Conservation (phyloP, 2,113 vertebrate genomes). For the Colaptes auratus region DNA sequence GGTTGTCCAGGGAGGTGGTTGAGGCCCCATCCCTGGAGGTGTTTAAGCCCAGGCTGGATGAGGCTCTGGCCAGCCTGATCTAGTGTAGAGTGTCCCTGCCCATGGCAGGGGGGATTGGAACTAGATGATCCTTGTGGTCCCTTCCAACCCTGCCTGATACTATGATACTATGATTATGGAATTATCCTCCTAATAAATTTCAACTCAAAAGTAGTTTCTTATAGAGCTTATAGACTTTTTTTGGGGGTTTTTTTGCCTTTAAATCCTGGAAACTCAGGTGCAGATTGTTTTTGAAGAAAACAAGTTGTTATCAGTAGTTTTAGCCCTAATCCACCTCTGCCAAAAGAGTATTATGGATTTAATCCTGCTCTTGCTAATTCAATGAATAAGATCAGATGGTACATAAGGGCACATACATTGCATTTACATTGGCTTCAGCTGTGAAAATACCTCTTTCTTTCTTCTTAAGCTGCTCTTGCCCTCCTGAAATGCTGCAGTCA, state of each 20-base stretch:
- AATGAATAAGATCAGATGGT: background rate
- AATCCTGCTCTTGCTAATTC: conserved; percentile 27
- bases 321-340: conserved; percentile 11
- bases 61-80: no score
- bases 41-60: no score
- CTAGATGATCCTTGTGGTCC: no score
- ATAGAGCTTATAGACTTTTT: background rate
- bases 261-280: conserved; percentile 15
- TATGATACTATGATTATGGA: no score
- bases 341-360: conserved; percentile 1
- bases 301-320: conserved; percentile 24
- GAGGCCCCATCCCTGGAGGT: no score
- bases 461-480: background rate
- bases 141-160: no score
- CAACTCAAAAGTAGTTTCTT: background rate
- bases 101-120: no score
- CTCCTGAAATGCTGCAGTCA: background rate
- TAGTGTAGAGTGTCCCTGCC: no score
- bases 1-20: no score
- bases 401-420: background rate
- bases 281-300: conserved; percentile 42
- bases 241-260: background rate
- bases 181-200: background rate
- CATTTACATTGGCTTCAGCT: background rate
- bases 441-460: background rate